A percentile compares a stretch with the other conserved stretches of the same genome.
phyloP scores from a whole-genome alignment of 2,888 invertebrate genomes.

The Scrobipalpa costella region DNA sequence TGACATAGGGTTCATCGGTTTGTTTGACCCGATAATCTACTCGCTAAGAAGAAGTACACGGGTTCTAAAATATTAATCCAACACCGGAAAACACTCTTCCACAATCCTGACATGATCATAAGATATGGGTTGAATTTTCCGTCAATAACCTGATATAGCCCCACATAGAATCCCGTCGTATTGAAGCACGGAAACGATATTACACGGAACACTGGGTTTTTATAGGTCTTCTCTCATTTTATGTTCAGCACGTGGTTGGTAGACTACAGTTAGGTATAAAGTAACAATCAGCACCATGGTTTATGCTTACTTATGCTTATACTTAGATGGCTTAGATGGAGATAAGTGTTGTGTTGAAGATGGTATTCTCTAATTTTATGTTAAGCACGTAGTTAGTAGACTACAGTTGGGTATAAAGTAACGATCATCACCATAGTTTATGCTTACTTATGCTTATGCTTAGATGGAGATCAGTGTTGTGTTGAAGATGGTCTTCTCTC shows the following conservation, averaged over 20 bases:
- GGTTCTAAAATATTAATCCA: not conserved
- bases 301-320: not conserved
- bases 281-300: conserved; percentile 12
- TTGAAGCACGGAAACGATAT: conserved; percentile 32
- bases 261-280: not conserved
- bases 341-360: too few relatives aligned
- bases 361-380: too few relatives aligned
- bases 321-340: too few relatives aligned
- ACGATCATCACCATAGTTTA: too few relatives aligned
- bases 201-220: conserved; percentile 32
- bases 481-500: conserved; percentile 29
- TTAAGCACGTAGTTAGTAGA: too few relatives aligned
- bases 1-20: too few relatives aligned
- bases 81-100: not conserved
- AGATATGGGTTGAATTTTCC: not conserved
- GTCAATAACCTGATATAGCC: not conserved
- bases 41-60: too few relatives aligned
- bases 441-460: too few relatives aligned
- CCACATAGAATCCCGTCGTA: conserved; percentile 4
- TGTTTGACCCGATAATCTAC: too few relatives aligned
- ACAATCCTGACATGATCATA: not conserved
- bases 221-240: conserved; percentile 32
- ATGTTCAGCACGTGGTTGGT: conserved; percentile 31
- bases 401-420: too few relatives aligned
- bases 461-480: too few relatives aligned